Evolutionary conservation across 2,113 vertebrate species (phyloP).

Genomic region (Diadophis punctatus): DNA sequence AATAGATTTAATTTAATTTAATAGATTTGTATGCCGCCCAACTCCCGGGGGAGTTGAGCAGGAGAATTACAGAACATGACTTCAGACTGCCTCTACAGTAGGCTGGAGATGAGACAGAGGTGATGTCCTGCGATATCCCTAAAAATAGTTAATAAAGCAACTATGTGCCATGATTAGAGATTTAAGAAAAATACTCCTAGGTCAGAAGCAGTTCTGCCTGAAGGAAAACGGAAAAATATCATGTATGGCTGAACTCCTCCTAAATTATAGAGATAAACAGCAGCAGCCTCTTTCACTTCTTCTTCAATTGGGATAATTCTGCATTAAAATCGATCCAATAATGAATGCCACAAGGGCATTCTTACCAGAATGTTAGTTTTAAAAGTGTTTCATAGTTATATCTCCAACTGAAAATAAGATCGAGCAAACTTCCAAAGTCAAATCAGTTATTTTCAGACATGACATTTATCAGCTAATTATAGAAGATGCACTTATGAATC

Average conservation of each 20-base stretch:
- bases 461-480: constrained; percentile 7
- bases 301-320: constrained; percentile 8
- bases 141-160: neutral
- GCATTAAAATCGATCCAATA: neutral
- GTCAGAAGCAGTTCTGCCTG: neutral
- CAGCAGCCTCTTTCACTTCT: neutral
- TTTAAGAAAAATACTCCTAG: neutral
- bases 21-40: too few species aligned
- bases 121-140: neutral
- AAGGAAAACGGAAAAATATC: neutral
- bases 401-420: neutral
- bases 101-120: neutral
- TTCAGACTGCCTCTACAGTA: neutral
- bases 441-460: neutral
- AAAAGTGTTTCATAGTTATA: neutral
- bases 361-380: neutral
- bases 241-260: neutral
- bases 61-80: neutral
- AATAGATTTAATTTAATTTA: too few species aligned
- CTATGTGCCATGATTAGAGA: neutral
- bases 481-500: neutral
- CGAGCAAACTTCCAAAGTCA: neutral
- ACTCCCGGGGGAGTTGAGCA: too few species aligned
- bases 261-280: neutral
- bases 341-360: neutral